Conservation (phyloP, 2,888 invertebrate species). For the Hoplodrina blanda region DNA sequence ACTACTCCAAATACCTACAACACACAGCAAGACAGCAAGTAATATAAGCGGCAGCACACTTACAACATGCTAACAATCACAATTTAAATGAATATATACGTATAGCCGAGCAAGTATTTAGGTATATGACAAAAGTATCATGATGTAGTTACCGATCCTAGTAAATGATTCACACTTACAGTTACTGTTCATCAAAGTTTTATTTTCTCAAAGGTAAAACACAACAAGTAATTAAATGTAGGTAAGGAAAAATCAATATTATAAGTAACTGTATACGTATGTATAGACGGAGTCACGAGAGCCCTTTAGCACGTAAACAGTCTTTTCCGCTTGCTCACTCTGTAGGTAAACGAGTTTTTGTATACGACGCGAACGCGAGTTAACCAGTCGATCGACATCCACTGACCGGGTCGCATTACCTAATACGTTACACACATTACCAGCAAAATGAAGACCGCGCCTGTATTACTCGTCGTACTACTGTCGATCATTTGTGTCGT, state of each 20-base stretch:
- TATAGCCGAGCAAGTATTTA: constrained; percentile 14
- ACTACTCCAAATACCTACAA: constrained; percentile 23
- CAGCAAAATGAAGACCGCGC: constrained; percentile 79
- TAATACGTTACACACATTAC: constrained; percentile 51
- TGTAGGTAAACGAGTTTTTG: constrained; percentile 63
- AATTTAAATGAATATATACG: constrained; percentile 34
- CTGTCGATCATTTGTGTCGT: constrained; percentile 76
- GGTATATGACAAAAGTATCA: constrained; percentile 23
- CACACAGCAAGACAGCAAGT: not conserved
- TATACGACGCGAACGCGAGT: constrained; percentile 58
- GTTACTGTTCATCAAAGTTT: constrained; percentile 8
- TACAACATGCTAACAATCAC: constrained; percentile 32
- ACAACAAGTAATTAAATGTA: constrained; percentile 26
- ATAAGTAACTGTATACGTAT: constrained; percentile 3
- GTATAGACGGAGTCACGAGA: constrained; percentile 49
- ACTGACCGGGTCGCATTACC: constrained; percentile 72
- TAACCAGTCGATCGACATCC: constrained; percentile 74
- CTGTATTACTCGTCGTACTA: constrained; percentile 75
- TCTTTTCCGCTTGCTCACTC: constrained; percentile 59
- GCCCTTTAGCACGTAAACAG: constrained; percentile 44
- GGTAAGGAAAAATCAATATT: constrained; percentile 52
- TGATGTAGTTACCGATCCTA: constrained; percentile 18
- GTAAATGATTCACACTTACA: constrained; percentile 35
- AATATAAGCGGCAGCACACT: constrained; percentile 27
- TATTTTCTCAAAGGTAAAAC: constrained; percentile 34